Evolutionary conservation across 2,888 invertebrate species (phyloP).

Genomic region (Neria commutata): DNA sequence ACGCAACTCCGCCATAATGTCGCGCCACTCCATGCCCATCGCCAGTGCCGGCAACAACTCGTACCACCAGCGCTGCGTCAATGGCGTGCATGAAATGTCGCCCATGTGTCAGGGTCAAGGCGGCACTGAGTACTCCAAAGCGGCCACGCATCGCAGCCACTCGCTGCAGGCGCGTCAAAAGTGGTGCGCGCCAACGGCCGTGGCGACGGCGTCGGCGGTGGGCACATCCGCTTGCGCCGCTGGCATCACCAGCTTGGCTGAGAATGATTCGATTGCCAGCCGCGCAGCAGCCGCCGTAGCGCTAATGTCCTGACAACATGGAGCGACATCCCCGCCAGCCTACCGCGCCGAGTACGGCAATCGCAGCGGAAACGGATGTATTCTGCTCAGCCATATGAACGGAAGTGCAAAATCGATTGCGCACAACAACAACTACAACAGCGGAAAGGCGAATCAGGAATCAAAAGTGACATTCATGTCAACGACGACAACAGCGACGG

Average conservation of each 20-base stretch:
- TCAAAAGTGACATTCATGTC: slow-evolving; percentile 28
- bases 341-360: slow-evolving; percentile 7
- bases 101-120: slow-evolving; percentile 13
- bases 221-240: slow-evolving; percentile 8
- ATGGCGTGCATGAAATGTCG: slow-evolving; percentile 33
- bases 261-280: neutral
- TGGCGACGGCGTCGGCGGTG: slow-evolving; percentile 33
- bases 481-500: slow-evolving; percentile 12
- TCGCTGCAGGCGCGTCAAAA: slow-evolving; percentile 22
- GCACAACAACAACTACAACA: too few relatives aligned
- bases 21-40: slow-evolving; percentile 42
- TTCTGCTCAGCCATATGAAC: too few relatives aligned
- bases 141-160: slow-evolving; percentile 12
- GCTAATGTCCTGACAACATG: slow-evolving; percentile 16
- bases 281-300: neutral
- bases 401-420: too few relatives aligned
- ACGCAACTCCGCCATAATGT: slow-evolving; percentile 43
- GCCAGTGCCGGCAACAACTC: slow-evolving; percentile 16
- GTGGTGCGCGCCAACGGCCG: slow-evolving; percentile 15
- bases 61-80: slow-evolving; percentile 28
- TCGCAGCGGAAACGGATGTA: slow-evolving; percentile 13
- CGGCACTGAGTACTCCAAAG: slow-evolving; percentile 26
- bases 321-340: slow-evolving; percentile 12
- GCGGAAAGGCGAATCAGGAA: slow-evolving; percentile 33
- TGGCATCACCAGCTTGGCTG: neutral